Evolutionary conservation across 92 coral and sea anemone species (phyloP).

Genomic region (Epizoanthus stellaris): DNA sequence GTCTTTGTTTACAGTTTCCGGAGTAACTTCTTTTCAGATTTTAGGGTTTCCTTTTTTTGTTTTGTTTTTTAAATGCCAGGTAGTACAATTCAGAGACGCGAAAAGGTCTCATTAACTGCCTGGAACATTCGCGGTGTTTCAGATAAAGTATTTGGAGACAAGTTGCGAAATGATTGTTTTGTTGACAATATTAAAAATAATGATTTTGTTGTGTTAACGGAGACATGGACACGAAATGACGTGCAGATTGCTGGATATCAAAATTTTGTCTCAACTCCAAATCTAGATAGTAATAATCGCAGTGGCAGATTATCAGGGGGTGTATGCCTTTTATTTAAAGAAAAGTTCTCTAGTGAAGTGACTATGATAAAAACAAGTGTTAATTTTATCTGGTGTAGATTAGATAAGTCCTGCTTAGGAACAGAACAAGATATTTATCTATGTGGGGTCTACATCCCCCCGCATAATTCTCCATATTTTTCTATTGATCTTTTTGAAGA

Average conservation of each 20-base stretch:
- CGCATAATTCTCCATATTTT: neutral
- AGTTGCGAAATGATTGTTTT: conserved; percentile 32
- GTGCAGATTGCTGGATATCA: neutral
- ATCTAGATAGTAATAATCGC: neutral
- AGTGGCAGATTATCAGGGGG: conserved; percentile 1
- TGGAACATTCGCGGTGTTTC: conserved; percentile 43
- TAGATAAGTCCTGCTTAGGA: neutral
- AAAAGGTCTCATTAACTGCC: conserved; percentile 11
- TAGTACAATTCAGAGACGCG: neutral
- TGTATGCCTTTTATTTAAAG: neutral
- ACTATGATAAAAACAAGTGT: neutral
- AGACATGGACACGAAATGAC: conserved; percentile 23
- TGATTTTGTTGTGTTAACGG: conserved; percentile 30
- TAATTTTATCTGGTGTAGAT: neutral
- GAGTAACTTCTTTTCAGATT: no score
- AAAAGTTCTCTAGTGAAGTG: neutral
- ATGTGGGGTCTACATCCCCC: conserved; percentile 3
- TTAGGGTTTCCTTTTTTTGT: no score
- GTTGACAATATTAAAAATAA: neutral
- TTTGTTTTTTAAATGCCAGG: conserved; percentile 1
- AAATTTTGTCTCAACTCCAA: no score
- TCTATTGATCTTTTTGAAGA: no score
- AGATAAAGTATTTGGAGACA: conserved; percentile 28
- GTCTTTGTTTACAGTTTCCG: neutral
- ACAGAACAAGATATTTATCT: neutral